These are phyloP conservation scores for Scaeva pyrastri DNA, from an alignment of 2,888 invertebrate genomes.

Conservation along the genomic window DNA sequence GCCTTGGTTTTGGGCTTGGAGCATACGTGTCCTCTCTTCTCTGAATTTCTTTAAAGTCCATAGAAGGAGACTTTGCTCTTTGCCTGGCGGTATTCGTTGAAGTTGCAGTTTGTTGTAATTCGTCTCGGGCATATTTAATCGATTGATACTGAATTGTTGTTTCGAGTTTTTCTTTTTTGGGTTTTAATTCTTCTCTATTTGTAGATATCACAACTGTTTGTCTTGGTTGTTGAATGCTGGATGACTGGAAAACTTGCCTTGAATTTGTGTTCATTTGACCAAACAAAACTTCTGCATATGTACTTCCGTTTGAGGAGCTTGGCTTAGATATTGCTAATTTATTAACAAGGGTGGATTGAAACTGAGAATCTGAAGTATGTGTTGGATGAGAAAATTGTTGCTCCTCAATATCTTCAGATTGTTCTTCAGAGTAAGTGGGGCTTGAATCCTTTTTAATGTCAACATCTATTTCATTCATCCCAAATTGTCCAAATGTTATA, in stretches of 20 bases:
- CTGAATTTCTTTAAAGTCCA: slow-evolving; percentile 78
- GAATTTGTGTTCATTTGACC: slow-evolving; percentile 74
- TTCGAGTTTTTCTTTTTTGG: slow-evolving; percentile 61
- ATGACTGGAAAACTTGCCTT: slow-evolving; percentile 85
- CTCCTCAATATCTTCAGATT: not conserved
- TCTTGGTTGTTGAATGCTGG: slow-evolving; percentile 83
- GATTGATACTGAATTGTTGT: slow-evolving; percentile 47
- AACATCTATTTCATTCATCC: slow-evolving; percentile 81
- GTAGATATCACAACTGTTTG: slow-evolving; percentile 77
- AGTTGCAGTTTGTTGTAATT: slow-evolving; percentile 73
- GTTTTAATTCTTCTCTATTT: slow-evolving; percentile 69
- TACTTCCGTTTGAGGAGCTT: slow-evolving; percentile 69
- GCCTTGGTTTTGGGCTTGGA: slow-evolving; percentile 61
- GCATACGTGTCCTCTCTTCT: slow-evolving; percentile 77
- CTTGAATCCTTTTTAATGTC: slow-evolving; percentile 78
- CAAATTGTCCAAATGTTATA: slow-evolving; percentile 82
- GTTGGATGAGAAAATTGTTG: slow-evolving; percentile 1
- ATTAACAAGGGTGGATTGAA: slow-evolving; percentile 39
- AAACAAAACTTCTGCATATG: slow-evolving; percentile 83
- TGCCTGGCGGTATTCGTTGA: slow-evolving; percentile 77
- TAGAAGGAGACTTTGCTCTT: slow-evolving; percentile 80
- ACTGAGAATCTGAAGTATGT: slow-evolving; percentile 39
- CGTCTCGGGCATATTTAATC: slow-evolving; percentile 74
- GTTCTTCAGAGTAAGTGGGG: slow-evolving; percentile 17
- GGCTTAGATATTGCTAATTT: slow-evolving; percentile 35